Evolutionary conservation across 2,113 vertebrate genomes (phyloP).

Genomic region (Rhipidura dahli): DNA sequence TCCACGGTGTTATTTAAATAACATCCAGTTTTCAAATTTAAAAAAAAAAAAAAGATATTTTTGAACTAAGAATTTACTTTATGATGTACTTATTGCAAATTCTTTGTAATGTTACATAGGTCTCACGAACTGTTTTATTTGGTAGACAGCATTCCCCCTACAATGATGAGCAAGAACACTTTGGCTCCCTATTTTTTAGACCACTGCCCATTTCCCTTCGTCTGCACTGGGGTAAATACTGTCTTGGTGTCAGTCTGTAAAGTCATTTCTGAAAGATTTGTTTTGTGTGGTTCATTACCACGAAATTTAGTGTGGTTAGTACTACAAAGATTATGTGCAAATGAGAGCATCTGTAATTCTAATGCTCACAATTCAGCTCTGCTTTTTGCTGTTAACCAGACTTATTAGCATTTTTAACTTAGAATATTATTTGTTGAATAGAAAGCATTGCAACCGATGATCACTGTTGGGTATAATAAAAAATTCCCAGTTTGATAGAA

Average conservation of each 20-base stretch:
- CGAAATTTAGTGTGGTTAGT: neutral
- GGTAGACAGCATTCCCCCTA: neutral
- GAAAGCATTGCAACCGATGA: neutral
- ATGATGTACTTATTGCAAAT: neutral
- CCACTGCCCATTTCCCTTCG: neutral
- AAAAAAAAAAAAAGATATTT: neutral
- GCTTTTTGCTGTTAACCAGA: neutral
- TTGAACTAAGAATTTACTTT: neutral
- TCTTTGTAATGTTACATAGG: neutral
- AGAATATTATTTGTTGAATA: neutral
- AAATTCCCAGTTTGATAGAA: neutral
- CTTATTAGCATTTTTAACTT: neutral
- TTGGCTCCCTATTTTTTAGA: neutral
- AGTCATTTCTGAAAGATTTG: neutral
- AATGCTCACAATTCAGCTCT: neutral
- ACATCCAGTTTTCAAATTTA: neutral
- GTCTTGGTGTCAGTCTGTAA: neutral
- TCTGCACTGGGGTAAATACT: neutral
- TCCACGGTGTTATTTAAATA: neutral
- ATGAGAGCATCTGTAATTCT: slow-evolving; percentile 12
- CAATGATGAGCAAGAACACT: neutral
- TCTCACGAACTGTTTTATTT: neutral
- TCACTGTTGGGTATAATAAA: neutral
- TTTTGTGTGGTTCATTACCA: neutral
- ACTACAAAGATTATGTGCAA: neutral